phyloP scores from a whole-genome alignment of 2,888 invertebrate genomes.

The Lycophotia porphyrea region DNA sequence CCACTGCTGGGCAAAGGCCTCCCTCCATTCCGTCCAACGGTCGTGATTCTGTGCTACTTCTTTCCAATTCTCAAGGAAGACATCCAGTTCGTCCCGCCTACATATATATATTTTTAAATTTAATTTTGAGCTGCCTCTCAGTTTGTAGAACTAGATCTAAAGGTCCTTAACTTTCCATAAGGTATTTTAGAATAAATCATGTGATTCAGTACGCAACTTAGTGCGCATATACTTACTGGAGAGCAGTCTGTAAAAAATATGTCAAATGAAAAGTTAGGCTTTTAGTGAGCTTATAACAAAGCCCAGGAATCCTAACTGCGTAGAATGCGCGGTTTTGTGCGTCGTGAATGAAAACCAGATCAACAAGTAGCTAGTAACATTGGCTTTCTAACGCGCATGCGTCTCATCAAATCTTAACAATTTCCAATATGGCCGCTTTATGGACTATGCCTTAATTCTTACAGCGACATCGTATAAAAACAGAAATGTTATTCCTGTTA shows the following conservation, averaged over 20 bases:
- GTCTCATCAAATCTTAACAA: constrained; percentile 64
- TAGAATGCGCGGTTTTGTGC: constrained; percentile 82
- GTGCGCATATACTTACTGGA: not conserved
- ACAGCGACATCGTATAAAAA: constrained; percentile 50
- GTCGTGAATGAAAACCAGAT: constrained; percentile 86
- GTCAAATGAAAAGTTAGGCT: constrained; percentile 4
- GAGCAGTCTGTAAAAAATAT: not conserved
- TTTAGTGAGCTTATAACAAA: constrained; percentile 56
- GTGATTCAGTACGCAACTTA: not conserved
- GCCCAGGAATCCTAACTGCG: constrained; percentile 74
- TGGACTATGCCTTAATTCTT: constrained; percentile 58
- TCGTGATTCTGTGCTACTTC: too few species aligned
- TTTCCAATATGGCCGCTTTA: constrained; percentile 79
- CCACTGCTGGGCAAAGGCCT: too few species aligned
- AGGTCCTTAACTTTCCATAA: not conserved
- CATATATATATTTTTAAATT: not conserved
- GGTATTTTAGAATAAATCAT: not conserved
- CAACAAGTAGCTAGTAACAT: constrained; percentile 85
- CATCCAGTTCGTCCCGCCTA: too few species aligned
- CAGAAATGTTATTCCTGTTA: not conserved
- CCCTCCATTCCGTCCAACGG: too few species aligned
- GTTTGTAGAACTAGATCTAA: not conserved
- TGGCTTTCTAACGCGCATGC: constrained; percentile 77
- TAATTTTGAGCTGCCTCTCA: not conserved
- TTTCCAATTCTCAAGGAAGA: too few species aligned